phyloP scores from a whole-genome alignment of 2,113 vertebrate species.

The Dicerorhinus sumatrensis region DNA sequence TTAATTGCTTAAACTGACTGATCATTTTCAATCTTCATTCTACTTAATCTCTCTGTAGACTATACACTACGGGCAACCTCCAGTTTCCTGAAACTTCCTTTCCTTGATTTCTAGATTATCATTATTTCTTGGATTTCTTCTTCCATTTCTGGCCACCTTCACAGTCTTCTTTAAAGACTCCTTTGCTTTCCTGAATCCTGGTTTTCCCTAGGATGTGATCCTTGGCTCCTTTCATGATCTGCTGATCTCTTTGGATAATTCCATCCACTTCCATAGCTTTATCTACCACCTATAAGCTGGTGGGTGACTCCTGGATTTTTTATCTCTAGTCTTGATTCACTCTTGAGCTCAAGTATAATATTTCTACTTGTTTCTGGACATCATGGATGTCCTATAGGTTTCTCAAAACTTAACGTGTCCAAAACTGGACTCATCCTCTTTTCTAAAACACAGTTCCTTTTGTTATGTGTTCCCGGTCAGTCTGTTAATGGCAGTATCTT shows the following conservation, averaged over 20 bases:
- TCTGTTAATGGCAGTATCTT: slow-evolving; percentile 31
- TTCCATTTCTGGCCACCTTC: slow-evolving; percentile 40
- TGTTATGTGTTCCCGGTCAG: neutral
- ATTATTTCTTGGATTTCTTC: slow-evolving; percentile 42
- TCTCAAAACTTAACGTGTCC: neutral
- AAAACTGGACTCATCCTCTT: slow-evolving; percentile 29
- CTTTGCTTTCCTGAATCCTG: slow-evolving; percentile 22
- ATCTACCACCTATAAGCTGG: neutral
- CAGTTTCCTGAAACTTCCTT: slow-evolving; percentile 21
- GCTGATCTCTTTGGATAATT: neutral
- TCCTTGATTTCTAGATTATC: slow-evolving; percentile 36
- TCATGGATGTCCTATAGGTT: neutral
- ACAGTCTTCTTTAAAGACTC: neutral
- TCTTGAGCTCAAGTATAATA: neutral
- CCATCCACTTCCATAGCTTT: neutral
- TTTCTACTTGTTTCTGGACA: slow-evolving; percentile 15
- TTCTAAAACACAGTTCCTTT: slow-evolving; percentile 31
- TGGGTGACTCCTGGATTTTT: neutral
- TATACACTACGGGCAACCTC: neutral
- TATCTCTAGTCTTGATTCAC: slow-evolving; percentile 40
- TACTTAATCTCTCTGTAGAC: slow-evolving; percentile 22
- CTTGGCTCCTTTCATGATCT: neutral
- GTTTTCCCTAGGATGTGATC: neutral
- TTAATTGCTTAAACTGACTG: neutral
- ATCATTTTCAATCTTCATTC: slow-evolving; percentile 21